phyloP scores from a whole-genome alignment of 2,888 invertebrate species.

The Leucophenga maculata region DNA sequence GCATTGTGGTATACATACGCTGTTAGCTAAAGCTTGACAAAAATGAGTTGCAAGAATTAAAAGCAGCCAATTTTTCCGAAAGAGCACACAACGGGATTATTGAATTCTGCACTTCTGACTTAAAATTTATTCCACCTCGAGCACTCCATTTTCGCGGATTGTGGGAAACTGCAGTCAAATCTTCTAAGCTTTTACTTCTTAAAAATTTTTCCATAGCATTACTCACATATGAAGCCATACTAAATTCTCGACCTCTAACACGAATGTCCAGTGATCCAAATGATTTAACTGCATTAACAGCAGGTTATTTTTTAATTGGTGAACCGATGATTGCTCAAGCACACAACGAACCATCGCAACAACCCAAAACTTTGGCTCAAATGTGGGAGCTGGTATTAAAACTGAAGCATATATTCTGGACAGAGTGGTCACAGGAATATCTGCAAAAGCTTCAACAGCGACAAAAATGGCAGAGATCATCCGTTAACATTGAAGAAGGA shows the following conservation, averaged over 20 bases:
- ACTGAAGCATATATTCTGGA: not conserved
- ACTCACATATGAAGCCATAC: too few species aligned
- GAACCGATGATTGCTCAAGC: not conserved
- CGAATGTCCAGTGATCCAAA: constrained; percentile 37
- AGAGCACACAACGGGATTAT: not conserved
- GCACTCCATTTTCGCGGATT: not conserved
- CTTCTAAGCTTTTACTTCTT: constrained; percentile 43
- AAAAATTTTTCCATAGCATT: constrained; percentile 47
- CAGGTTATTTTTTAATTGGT: too few species aligned
- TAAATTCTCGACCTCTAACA: constrained; percentile 52
- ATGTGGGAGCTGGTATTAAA: not conserved
- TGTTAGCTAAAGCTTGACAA: too few species aligned
- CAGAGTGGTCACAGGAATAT: not conserved
- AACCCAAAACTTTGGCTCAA: not conserved
- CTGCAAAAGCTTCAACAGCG: not conserved
- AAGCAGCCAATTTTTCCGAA: too few species aligned
- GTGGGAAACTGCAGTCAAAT: constrained; percentile 31
- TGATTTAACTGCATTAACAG: too few species aligned
- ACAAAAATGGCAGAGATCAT: too few species aligned
- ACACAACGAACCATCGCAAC: not conserved
- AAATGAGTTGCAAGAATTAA: too few species aligned
- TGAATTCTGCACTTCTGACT: not conserved
- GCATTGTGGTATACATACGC: too few species aligned
- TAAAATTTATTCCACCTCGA: constrained; percentile 5
- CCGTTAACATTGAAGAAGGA: not conserved